These are phyloP conservation scores for Nylanderia fulva DNA, from an alignment of 1,140 invertebrate genomes.

Conservation along the genomic window DNA sequence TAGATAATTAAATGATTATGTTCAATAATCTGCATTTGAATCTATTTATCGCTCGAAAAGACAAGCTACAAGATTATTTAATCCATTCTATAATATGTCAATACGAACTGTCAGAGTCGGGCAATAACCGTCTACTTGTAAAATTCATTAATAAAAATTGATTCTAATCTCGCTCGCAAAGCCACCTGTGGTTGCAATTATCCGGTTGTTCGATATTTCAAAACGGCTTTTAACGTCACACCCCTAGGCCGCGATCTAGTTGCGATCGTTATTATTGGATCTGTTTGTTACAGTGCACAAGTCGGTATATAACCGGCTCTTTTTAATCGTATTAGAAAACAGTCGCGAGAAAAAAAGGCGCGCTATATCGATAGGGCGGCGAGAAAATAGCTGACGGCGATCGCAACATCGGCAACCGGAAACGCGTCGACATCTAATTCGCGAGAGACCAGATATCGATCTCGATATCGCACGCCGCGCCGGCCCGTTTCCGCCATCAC, in stretches of 20 bases:
- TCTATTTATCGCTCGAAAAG: neutral
- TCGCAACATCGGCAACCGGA: slow-evolving; percentile 40
- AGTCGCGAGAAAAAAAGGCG: slow-evolving; percentile 9
- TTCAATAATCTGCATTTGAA: no score
- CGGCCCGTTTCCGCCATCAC: neutral
- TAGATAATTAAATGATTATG: no score
- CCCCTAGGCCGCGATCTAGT: slow-evolving; percentile 53
- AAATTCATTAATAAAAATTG: slow-evolving; percentile 43
- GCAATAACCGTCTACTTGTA: slow-evolving; percentile 33
- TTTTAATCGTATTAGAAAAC: slow-evolving; percentile 59
- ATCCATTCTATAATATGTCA: slow-evolving; percentile 10
- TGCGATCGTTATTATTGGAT: slow-evolving; percentile 67
- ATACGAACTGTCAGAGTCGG: neutral
- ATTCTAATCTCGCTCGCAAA: slow-evolving; percentile 18
- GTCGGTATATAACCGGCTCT: slow-evolving; percentile 66
- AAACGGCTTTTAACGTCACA: slow-evolving; percentile 40
- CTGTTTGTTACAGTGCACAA: slow-evolving; percentile 54
- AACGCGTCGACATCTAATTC: slow-evolving; percentile 13
- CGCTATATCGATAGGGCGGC: slow-evolving; percentile 21
- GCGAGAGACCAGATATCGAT: slow-evolving; percentile 12
- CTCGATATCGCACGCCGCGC: neutral
- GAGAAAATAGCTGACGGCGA: slow-evolving; percentile 55
- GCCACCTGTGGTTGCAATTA: slow-evolving; percentile 52
- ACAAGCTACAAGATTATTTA: neutral
- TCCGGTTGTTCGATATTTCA: slow-evolving; percentile 50